Conservation (phyloP, 2,797 vertebrate species). For the Phoxinus dragarum region DNA sequence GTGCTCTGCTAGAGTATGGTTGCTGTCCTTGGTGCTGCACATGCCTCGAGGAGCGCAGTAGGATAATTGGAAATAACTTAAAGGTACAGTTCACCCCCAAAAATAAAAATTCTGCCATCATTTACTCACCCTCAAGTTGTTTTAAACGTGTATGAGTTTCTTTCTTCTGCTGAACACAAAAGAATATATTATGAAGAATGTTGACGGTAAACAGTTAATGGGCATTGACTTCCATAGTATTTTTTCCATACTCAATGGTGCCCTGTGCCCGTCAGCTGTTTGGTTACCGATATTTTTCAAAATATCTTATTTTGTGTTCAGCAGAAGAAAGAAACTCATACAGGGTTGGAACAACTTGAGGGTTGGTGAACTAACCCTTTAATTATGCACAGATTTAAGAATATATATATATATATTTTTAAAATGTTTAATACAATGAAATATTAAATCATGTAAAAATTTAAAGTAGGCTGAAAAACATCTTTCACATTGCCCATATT, state of each 20-base stretch:
- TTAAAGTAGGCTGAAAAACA: background rate
- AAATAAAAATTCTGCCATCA: background rate
- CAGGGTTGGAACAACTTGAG: too few relatives aligned
- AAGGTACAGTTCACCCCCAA: background rate
- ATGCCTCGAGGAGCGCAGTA: constrained; percentile 24
- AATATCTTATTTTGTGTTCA: too few relatives aligned
- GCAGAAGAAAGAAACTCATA: too few relatives aligned
- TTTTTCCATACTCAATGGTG: background rate
- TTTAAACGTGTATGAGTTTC: background rate
- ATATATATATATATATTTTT: too few relatives aligned
- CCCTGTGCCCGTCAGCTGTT: background rate
- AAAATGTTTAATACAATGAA: too few relatives aligned
- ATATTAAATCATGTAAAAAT: background rate
- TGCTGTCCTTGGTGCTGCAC: constrained; percentile 81
- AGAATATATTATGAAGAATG: background rate
- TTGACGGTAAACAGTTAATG: too few relatives aligned
- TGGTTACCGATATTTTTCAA: too few relatives aligned
- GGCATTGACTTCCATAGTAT: too few relatives aligned
- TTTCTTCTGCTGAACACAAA: background rate
- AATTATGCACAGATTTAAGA: background rate
- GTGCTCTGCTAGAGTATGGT: constrained; percentile 13
- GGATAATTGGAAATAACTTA: background rate
- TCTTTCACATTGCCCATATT: background rate
- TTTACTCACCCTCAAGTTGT: background rate
- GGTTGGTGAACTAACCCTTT: background rate